Percentiles rank a stretch among this genome's conserved stretches.
Conservation (phyloP, 2,113 vertebrate genomes). For the Columba livia region DNA sequence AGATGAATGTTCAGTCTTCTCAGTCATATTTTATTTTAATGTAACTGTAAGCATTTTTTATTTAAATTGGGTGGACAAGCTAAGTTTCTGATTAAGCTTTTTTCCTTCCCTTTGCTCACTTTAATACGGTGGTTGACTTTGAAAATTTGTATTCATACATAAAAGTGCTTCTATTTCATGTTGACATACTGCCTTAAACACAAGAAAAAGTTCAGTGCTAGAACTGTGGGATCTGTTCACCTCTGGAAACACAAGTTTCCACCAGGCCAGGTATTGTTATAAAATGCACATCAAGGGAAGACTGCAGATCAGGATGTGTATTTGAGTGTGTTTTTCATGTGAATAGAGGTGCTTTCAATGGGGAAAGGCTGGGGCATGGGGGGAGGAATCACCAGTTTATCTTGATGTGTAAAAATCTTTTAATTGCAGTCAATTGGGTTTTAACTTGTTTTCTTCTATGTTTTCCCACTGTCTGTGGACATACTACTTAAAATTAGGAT, state of each 20-base stretch:
- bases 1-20: not conserved
- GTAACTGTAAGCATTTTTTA: not conserved
- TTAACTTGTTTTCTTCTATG: not conserved
- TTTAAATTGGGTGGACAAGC: not conserved
- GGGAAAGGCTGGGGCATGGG: not conserved
- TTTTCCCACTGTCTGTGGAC: not conserved
- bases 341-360: not conserved
- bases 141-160: not conserved
- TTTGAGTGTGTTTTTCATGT: not conserved
- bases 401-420: not conserved
- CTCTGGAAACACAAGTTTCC: not conserved
- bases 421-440: not conserved
- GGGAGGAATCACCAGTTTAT: not conserved
- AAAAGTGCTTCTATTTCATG: not conserved
- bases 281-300: not conserved
- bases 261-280: not conserved
- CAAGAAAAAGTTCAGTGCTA: not conserved
- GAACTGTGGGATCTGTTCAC: not conserved
- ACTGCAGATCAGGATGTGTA: not conserved
- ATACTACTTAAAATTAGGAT: not conserved
- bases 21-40: not conserved
- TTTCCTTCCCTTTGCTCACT: not conserved
- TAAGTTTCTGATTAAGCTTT: not conserved
- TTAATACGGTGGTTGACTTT: not conserved
- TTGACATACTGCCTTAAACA: not conserved